phyloP scores from a whole-genome alignment of 2,113 vertebrate species.

The Pseudorhombus dupliciocellatus region DNA sequence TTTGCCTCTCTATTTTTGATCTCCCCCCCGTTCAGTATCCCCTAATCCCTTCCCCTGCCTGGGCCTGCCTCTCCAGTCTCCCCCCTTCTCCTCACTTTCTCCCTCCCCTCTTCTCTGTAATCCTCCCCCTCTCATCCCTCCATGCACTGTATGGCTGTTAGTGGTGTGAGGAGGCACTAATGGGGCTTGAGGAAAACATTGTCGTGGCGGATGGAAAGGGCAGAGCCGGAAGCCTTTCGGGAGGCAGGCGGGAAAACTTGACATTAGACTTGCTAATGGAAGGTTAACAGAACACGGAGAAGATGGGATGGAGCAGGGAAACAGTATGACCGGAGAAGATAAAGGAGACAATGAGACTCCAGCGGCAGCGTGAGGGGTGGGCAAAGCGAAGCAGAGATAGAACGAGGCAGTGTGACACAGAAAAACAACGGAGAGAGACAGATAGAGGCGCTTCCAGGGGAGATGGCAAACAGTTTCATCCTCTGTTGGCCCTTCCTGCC shows the following conservation, averaged over 20 bases:
- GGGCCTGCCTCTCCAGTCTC: slow-evolving; percentile 18
- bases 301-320: slow-evolving; percentile 47
- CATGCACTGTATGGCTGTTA: slow-evolving; percentile 67
- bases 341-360: slow-evolving; percentile 21
- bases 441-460: slow-evolving; percentile 15
- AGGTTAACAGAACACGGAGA: slow-evolving; percentile 59
- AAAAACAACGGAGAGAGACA: slow-evolving; percentile 10
- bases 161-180: slow-evolving; percentile 65
- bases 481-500: slow-evolving; percentile 36
- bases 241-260: slow-evolving; percentile 56
- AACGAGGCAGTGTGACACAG: slow-evolving; percentile 7
- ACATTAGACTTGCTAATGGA: slow-evolving; percentile 70
- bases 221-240: slow-evolving; percentile 50
- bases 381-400: slow-evolving; percentile 8
- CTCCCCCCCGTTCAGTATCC: slow-evolving; percentile 39
- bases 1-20: slow-evolving; percentile 31
- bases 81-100: slow-evolving; percentile 28
- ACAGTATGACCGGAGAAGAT: slow-evolving; percentile 37
- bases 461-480: slow-evolving; percentile 40
- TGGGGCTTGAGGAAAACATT: slow-evolving; percentile 70
- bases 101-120: slow-evolving; percentile 35
- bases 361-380: slow-evolving; percentile 11
- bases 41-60: slow-evolving; percentile 58
- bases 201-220: slow-evolving; percentile 70
- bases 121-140: slow-evolving; percentile 48